Evolutionary conservation across 2,113 vertebrate species (phyloP).

Genomic region (Saguinus midas): DNA sequence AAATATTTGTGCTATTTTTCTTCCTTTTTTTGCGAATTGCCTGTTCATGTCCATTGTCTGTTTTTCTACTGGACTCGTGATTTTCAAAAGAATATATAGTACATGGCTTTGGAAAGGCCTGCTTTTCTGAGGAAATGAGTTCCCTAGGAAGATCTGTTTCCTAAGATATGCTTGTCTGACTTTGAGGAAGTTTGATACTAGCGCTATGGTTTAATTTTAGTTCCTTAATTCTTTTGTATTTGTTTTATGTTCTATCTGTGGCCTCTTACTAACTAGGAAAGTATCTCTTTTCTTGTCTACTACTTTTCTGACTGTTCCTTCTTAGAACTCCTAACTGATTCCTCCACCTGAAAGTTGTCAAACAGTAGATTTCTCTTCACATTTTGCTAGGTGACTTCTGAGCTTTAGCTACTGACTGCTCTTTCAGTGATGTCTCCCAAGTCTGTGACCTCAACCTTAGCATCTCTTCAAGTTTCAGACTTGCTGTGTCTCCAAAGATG

Average conservation of each 20-base stretch:
- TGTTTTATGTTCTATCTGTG: neutral
- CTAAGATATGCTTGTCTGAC: neutral
- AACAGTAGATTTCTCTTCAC: neutral
- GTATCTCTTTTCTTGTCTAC: neutral
- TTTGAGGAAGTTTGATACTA: neutral
- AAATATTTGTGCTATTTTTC: neutral
- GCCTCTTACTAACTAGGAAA: neutral
- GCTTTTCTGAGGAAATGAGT: neutral
- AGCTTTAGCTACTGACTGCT: neutral
- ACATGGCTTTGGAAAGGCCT: neutral
- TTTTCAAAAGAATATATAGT: neutral
- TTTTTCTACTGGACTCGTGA: neutral
- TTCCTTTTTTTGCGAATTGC: neutral
- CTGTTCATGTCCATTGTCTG: neutral
- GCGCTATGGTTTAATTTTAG: neutral
- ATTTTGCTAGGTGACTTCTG: neutral
- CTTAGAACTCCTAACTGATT: neutral
- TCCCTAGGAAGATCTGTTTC: neutral
- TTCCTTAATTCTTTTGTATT: neutral
- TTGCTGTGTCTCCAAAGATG: neutral
- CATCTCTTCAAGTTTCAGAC: neutral
- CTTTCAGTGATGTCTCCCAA: neutral
- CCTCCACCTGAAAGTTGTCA: neutral
- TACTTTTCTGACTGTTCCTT: neutral
- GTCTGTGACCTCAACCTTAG: neutral